Evolutionary conservation across 2,113 vertebrate species (phyloP).

Genomic region (Chaetura pelagica): DNA sequence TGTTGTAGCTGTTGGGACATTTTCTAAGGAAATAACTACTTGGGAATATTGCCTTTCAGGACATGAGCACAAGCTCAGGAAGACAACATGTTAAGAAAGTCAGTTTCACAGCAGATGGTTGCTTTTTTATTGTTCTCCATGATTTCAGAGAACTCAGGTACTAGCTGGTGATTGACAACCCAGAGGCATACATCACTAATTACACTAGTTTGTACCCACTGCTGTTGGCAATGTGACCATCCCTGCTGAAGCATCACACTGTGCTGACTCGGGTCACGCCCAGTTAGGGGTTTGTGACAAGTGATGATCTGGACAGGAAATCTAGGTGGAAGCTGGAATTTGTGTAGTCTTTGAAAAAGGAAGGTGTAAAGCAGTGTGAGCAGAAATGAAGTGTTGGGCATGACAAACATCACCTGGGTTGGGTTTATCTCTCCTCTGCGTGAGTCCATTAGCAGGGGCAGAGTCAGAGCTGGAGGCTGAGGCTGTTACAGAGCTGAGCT

Average conservation of each 20-base stretch:
- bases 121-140: not conserved
- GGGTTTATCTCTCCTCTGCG: not conserved
- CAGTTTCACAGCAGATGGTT: not conserved
- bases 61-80: not conserved
- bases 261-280: rapidly evolving
- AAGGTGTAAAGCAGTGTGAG: not conserved
- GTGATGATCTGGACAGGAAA: not conserved
- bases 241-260: not conserved
- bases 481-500: not conserved
- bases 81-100: not conserved
- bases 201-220: not conserved
- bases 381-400: not conserved
- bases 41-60: not conserved
- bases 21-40: not conserved
- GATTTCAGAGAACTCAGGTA: not conserved
- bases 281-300: not conserved
- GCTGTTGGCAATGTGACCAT: not conserved
- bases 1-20: not conserved
- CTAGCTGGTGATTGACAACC: not conserved
- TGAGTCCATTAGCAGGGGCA: not conserved
- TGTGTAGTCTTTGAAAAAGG: not conserved
- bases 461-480: not conserved
- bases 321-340: not conserved
- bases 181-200: not conserved
- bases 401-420: not conserved